Conservation (phyloP, 1,140 invertebrate species). For the Cydia splendana region DNA sequence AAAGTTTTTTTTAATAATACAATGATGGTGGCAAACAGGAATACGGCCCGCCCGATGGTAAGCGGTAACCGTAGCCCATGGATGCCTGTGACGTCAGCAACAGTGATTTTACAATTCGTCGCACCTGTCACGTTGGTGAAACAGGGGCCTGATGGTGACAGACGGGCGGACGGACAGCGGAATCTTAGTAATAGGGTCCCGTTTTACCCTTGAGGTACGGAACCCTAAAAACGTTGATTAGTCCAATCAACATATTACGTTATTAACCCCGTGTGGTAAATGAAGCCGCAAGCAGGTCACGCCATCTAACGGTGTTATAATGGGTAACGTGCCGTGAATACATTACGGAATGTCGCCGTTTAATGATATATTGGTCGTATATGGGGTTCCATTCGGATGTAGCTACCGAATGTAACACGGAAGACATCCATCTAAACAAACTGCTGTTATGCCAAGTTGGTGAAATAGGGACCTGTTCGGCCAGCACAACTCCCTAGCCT, state of each 20-base stretch:
- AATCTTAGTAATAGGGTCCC: no score
- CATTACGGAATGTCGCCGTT: constrained; percentile 44
- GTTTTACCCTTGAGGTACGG: no score
- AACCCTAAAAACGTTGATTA: not conserved
- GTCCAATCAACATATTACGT: not conserved
- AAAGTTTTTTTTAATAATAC: no score
- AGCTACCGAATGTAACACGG: constrained; percentile 1
- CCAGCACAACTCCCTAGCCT: not conserved
- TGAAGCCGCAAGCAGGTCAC: constrained; percentile 60
- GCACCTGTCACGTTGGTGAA: no score
- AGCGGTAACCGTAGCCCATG: no score
- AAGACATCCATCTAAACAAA: constrained; percentile 4
- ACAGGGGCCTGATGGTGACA: no score
- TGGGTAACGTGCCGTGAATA: constrained; percentile 51
- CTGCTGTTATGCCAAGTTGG: not conserved
- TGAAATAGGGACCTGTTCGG: not conserved
- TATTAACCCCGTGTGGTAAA: constrained; percentile 35
- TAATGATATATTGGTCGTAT: constrained; percentile 37
- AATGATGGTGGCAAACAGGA: no score
- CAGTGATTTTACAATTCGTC: no score
- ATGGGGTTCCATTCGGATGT: not conserved
- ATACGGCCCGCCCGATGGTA: no score
- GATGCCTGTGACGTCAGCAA: no score
- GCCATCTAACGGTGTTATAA: constrained; percentile 61
- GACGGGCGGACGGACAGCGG: no score